A percentile compares a stretch with the other conserved stretches of the same genome.
Evolutionary conservation across 2,113 vertebrate species (phyloP).

Genomic region (Pholis gunnellus): DNA sequence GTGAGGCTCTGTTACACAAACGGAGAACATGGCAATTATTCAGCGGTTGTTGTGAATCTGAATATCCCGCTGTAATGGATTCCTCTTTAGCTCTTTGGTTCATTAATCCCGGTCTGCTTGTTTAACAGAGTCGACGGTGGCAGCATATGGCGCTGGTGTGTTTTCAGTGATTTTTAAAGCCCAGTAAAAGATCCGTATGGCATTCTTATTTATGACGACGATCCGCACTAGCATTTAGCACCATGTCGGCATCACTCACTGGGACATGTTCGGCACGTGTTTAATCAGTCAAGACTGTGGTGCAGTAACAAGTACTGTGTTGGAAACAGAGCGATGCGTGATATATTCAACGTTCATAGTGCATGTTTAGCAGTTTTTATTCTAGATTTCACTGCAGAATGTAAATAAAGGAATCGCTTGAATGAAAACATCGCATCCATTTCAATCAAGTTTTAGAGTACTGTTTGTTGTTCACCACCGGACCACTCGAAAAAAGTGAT

Average conservation of each 20-base stretch:
- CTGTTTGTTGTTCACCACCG: background rate
- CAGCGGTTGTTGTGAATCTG: conserved; percentile 54
- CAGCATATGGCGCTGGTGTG: conserved; percentile 32
- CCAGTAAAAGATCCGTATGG: conserved; percentile 33
- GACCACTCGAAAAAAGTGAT: background rate
- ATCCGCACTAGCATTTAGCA: conserved; percentile 51
- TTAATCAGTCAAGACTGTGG: background rate
- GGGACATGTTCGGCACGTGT: conserved; percentile 31
- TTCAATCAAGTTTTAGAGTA: background rate
- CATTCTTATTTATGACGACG: conserved; percentile 50
- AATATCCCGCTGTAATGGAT: conserved; percentile 63
- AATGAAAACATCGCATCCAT: background rate
- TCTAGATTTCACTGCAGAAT: background rate
- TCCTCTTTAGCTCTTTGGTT: conserved; percentile 57
- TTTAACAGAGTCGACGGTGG: conserved; percentile 58
- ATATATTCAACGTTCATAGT: background rate
- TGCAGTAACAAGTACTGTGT: background rate
- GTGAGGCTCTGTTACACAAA: conserved; percentile 56
- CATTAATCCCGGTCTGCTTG: conserved; percentile 72
- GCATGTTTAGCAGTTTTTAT: background rate
- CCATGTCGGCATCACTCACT: conserved; percentile 29
- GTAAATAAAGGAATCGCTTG: background rate
- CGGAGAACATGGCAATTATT: conserved; percentile 62
- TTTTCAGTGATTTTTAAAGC: conserved; percentile 47
- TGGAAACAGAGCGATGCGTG: background rate